These are phyloP conservation scores for Acanthaster planci DNA, from an alignment of 35 echinoderm and acorn worm genomes.

Conservation along the genomic window DNA sequence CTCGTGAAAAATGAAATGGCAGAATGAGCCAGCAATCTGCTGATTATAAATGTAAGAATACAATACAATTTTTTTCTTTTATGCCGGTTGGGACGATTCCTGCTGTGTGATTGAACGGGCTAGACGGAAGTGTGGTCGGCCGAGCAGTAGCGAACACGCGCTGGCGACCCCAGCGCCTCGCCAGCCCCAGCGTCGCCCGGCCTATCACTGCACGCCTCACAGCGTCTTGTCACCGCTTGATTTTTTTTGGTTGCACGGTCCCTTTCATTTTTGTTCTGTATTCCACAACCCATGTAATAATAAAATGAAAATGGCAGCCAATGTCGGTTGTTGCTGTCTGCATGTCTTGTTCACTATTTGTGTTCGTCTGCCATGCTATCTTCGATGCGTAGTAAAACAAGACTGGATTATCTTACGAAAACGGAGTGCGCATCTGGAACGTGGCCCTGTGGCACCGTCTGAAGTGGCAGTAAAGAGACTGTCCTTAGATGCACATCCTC, in stretches of 20 bases:
- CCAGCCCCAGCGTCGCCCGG: slow-evolving; percentile 22
- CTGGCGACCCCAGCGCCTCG: slow-evolving; percentile 26
- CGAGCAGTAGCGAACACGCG: slow-evolving; percentile 21
- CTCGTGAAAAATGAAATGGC: slow-evolving; percentile 7
- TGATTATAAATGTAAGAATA: slow-evolving; percentile 30
- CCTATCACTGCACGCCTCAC: slow-evolving; percentile 29
- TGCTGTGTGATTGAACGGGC: slow-evolving; percentile 21
- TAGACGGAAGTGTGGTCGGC: slow-evolving; percentile 25
- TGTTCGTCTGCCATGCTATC: neutral
- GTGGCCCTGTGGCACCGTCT: slow-evolving; percentile 12
- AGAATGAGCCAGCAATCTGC: slow-evolving; percentile 28
- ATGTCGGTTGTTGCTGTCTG: slow-evolving; percentile 14
- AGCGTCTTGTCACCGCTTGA: slow-evolving; percentile 20
- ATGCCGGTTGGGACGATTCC: slow-evolving; percentile 14
- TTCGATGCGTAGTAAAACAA: neutral
- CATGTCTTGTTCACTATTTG: neutral
- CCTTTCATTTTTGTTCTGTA: slow-evolving; percentile 28
- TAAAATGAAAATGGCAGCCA: slow-evolving; percentile 16
- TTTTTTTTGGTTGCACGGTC: slow-evolving; percentile 25
- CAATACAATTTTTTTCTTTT: slow-evolving; percentile 15
- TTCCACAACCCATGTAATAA: slow-evolving; percentile 3
- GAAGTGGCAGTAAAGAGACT: neutral
- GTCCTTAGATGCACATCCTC: neutral
- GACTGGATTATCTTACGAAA: neutral
- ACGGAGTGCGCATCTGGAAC: neutral